Conservation (phyloP, 1,140 invertebrate genomes). For the Colletes latitarsis region DNA sequence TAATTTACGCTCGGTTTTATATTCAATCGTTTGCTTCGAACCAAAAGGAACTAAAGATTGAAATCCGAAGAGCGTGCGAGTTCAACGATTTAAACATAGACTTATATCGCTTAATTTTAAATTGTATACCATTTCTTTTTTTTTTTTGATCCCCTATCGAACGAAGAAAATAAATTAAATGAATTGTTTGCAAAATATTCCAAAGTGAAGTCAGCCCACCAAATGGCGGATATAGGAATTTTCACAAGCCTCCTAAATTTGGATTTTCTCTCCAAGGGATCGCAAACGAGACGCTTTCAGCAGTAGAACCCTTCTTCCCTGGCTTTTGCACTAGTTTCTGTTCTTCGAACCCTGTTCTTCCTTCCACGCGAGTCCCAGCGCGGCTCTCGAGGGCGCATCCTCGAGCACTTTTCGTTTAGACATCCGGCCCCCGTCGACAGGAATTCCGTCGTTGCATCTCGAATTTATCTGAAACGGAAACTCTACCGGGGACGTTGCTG, state of each 20-base stretch:
- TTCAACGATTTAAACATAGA: too few species aligned
- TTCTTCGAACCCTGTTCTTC: neutral
- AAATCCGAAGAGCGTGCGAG: too few species aligned
- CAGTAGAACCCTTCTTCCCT: neutral
- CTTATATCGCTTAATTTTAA: too few species aligned
- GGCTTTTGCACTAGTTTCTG: neutral
- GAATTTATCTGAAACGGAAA: slow-evolving; percentile 55
- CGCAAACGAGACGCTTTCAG: neutral
- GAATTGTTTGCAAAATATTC: too few species aligned
- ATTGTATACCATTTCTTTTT: too few species aligned
- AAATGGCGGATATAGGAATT: too few species aligned
- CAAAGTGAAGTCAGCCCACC: too few species aligned
- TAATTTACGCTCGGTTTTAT: neutral
- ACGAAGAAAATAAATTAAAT: too few species aligned
- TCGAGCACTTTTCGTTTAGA: slow-evolving; percentile 46
- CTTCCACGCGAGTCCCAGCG: neutral
- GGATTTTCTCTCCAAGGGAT: slow-evolving; percentile 10
- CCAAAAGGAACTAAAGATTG: too few species aligned
- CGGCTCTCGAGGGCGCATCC: slow-evolving; percentile 17
- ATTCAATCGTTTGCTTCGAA: too few species aligned
- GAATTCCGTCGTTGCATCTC: slow-evolving; percentile 40
- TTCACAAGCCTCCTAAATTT: neutral
- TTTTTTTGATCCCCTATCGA: too few species aligned
- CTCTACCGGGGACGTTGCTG: slow-evolving; percentile 23
- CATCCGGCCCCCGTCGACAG: slow-evolving; percentile 36